phyloP scores from a whole-genome alignment of 2,113 vertebrate genomes.

The Electrona antarctica region DNA sequence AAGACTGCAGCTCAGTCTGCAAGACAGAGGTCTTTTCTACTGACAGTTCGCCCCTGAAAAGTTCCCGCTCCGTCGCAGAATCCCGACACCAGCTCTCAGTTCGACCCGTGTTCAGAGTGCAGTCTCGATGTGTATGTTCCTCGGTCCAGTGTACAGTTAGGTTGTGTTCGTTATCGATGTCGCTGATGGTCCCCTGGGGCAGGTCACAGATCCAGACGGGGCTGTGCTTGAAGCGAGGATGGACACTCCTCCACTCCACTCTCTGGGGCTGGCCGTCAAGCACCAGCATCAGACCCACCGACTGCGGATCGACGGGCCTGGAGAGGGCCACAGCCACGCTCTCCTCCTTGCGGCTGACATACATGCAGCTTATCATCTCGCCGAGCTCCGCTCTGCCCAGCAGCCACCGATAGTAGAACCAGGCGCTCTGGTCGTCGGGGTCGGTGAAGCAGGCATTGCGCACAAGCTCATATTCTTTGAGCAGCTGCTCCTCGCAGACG shows the following conservation, averaged over 20 bases:
- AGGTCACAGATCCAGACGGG: slow-evolving; percentile 86
- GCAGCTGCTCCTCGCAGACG: slow-evolving; percentile 80
- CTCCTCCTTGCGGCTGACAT: slow-evolving; percentile 82
- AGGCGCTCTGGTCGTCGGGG: slow-evolving; percentile 92
- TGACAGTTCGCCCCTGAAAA: slow-evolving; percentile 90
- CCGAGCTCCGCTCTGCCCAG: slow-evolving; percentile 88
- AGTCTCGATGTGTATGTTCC: slow-evolving; percentile 81
- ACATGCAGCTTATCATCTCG: slow-evolving; percentile 85
- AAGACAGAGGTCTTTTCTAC: slow-evolving; percentile 88
- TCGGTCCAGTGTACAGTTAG: slow-evolving; percentile 85
- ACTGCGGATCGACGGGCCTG: slow-evolving; percentile 78
- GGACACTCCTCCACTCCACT: slow-evolving; percentile 85
- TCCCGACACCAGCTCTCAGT: slow-evolving; percentile 86
- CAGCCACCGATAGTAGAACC: slow-evolving; percentile 94
- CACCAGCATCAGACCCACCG: slow-evolving; percentile 79
- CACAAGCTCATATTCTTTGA: slow-evolving; percentile 89
- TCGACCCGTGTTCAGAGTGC: slow-evolving; percentile 85
- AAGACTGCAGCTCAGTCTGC: slow-evolving; percentile 87
- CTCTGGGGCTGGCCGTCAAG: slow-evolving; percentile 82
- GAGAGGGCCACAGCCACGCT: slow-evolving; percentile 84
- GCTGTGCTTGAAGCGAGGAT: slow-evolving; percentile 79
- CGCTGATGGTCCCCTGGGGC: slow-evolving; percentile 78
- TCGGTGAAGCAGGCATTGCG: slow-evolving; percentile 94
- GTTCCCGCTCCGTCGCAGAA: slow-evolving; percentile 85
- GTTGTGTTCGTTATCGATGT: slow-evolving; percentile 83